phyloP scores from a whole-genome alignment of 2,888 invertebrate genomes.

The Sipha maydis region DNA sequence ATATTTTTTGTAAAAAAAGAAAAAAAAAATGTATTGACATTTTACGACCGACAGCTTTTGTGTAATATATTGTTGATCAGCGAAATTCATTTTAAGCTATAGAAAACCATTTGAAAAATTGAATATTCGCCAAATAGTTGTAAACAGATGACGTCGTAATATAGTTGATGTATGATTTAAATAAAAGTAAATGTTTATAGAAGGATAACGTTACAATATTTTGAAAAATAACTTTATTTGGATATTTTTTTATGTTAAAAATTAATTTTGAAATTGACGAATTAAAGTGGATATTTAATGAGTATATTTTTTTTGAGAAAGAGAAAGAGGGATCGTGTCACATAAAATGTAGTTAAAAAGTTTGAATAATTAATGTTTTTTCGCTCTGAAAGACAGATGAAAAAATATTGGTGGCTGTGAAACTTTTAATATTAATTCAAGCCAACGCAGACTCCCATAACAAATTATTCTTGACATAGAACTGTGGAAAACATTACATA shows the following conservation, averaged over 20 bases:
- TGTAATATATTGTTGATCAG: background rate
- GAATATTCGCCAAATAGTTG: background rate
- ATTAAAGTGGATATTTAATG: slow-evolving; percentile 8
- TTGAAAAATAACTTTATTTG: slow-evolving; percentile 1
- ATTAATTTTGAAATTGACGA: slow-evolving; percentile 16
- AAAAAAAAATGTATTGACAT: background rate
- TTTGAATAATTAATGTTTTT: slow-evolving; percentile 48
- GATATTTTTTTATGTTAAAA: background rate
- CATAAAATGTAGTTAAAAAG: slow-evolving; percentile 44
- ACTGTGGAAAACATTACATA: slow-evolving; percentile 5
- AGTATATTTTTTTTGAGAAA: background rate
- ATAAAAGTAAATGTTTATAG: background rate
- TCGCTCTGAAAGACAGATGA: slow-evolving; percentile 16
- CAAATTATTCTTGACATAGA: slow-evolving; percentile 7
- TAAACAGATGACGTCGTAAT: background rate
- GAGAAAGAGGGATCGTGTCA: background rate
- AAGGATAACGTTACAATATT: background rate
- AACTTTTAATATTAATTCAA: slow-evolving; percentile 42
- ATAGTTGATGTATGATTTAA: background rate
- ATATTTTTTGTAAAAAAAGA: background rate
- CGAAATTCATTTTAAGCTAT: background rate
- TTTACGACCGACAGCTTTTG: background rate
- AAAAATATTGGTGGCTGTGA: slow-evolving; percentile 17
- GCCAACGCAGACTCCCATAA: background rate
- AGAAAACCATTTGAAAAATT: background rate